A percentile compares a stretch with the other conserved stretches of the same genome.
Conservation (phyloP, 2,797 vertebrate species). For the Pyrocephalus nanus region DNA sequence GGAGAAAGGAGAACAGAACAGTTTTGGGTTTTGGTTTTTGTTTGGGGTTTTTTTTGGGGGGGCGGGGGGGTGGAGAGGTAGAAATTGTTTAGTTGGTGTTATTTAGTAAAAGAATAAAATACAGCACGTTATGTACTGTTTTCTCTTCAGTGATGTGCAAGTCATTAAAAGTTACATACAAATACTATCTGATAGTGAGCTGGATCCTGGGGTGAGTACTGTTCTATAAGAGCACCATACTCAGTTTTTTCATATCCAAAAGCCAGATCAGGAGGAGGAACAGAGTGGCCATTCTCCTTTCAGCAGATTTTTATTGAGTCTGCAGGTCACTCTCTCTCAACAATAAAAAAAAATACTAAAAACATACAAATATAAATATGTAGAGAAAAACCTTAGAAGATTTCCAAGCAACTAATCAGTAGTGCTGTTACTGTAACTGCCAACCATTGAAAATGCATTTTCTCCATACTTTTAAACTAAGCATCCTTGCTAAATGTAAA, state of each 20-base stretch:
- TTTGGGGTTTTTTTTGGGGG: no score
- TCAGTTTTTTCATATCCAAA: not conserved
- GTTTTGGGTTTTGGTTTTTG: not conserved
- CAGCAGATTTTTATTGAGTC: not conserved
- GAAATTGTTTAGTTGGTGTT: not conserved
- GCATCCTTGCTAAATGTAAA: not conserved
- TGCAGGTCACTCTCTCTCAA: conserved; percentile 26
- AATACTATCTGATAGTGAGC: not conserved
- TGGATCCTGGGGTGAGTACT: not conserved
- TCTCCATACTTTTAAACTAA: not conserved
- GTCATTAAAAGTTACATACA: not conserved
- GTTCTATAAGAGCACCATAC: not conserved
- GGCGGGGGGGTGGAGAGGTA: not conserved
- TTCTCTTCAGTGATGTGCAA: not conserved
- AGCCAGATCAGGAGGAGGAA: conserved; percentile 79
- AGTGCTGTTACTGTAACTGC: not conserved
- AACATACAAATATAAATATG: not conserved
- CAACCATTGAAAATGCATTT: not conserved
- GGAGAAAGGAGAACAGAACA: not conserved
- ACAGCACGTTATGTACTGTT: not conserved
- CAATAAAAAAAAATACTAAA: not conserved
- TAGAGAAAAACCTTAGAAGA: not conserved
- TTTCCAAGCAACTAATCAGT: not conserved
- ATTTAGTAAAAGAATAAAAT: not conserved
- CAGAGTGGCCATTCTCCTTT: conserved; percentile 75